Evolutionary conservation across 2,888 invertebrate species (phyloP), one percentile per base, ranked within the genome.

Genomic region (Agrochola circellaris): DNA sequence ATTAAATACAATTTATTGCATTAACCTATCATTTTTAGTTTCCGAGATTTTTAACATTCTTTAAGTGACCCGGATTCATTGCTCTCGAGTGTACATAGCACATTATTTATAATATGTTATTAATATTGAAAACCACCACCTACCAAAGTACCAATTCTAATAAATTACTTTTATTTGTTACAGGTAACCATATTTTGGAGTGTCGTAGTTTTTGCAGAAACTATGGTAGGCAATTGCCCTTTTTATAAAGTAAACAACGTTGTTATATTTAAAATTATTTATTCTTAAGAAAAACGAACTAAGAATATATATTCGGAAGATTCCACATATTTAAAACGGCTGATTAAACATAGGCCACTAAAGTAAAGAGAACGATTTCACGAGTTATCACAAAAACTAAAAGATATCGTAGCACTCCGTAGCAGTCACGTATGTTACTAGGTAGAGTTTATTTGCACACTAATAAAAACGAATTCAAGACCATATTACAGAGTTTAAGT

Each of bases 171-270:
- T 70, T 30, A 38, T 80, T 84, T 77, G 73, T 84, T 84, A 20
- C 85, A 84, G 84, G 84, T 84, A 84, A 75, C 75, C 34, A 72
- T 38, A 60, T 13, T 82, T 78, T 61, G 56, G 9, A 48, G n/a
- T 56, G 5, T 61, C 48, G 58, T 64, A 13, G 3, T 26, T 58
- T 66, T 64, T 17, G 20, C 30, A n/a, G n/a, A 26, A 69, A 15
- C 26, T 5, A 23, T 69, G 70, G 75, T 71, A 73, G 8, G 66
- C 17, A 17, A 15, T 56, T 9, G 2, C n/a, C 13, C 8, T 60
- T 60, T 48, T 56, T 30, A 13, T n/a, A 9, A 56, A 73, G 20
- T 34, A n/a, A 34, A 17, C 45, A 23, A 5, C 45, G 5, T 4
- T 45, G 45, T 45, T 45, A 15, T 15, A 45, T 45, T 51, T 20